Evolutionary conservation across 2,888 invertebrate species (phyloP), one percentile per base, ranked within the genome.

Genomic region (Eupithecia subfuscata): DNA sequence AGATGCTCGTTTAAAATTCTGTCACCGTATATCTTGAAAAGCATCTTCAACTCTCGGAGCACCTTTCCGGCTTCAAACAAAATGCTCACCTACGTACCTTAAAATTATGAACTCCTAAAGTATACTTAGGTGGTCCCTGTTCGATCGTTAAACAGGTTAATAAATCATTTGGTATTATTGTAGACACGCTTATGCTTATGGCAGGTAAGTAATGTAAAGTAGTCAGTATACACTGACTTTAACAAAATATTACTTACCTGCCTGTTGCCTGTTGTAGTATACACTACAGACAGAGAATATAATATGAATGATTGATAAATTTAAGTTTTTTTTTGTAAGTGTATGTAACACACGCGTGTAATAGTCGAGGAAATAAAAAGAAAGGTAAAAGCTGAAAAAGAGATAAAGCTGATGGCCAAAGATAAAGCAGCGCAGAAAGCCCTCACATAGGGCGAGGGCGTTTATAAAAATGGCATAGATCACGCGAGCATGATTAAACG

Each of bases 381-480:
- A 25, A 68, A 45, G 68, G 68, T 22, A 43, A 43, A 68, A 40
- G 22, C 22, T 40, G 25, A 40, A 68, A 68, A 43, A 37, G 12
- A 67, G 65, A 68, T 43, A 43, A 68, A 68, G 43, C 68, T 68
- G 43, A 68, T 68, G 68, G 25, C 43, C 16, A 68, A 40, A 68
- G 68, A 68, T 68, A 68, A 68, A 68, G 67, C 68, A 68, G 68
- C 68, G 11, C 25, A 45, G 43, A 68, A 68, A 68, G n/a, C 68
- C 40, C 67, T 37, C 37, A 22, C 68, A 43, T 22, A 68, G 25
- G 25, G 6, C 60, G 60, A 22, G 25, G 68, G 43, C 43, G 68
- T 68, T 67, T 67, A 68, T 75, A 78, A 69, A 69, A 75, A 74
- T 70, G 74, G 71, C 68, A 68, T 68, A 68, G 40, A 68, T 68